A percentile compares a stretch with the other conserved stretches of the same genome.
Conservation (phyloP, 1,140 invertebrate species). For the Eumeta japonica region DNA sequence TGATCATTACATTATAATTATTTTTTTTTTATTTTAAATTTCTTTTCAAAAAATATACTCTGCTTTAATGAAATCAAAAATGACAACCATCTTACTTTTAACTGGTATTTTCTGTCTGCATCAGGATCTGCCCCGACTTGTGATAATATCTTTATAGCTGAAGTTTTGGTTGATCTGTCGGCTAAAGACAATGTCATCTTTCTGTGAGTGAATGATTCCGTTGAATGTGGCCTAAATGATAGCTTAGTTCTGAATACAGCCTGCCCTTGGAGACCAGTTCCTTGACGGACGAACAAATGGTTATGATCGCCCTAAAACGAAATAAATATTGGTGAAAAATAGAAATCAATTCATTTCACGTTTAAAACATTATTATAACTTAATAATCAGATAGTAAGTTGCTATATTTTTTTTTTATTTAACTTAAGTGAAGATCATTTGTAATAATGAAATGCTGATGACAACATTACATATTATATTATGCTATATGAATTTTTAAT, state of each 20-base stretch:
- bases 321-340: not conserved
- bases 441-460: too few relatives aligned
- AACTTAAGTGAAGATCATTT: not conserved
- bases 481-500: too few relatives aligned
- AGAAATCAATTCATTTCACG: not conserved
- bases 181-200: constrained; percentile 98
- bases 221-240: constrained; percentile 95
- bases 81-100: constrained; percentile 77
- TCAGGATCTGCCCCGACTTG: constrained; percentile 94
- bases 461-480: too few relatives aligned
- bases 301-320: constrained; percentile 84
- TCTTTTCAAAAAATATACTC: too few relatives aligned
- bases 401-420: not conserved
- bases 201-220: constrained; percentile 96
- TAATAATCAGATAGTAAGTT: not conserved
- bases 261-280: constrained; percentile 96
- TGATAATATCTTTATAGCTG: constrained; percentile 94
- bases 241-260: constrained; percentile 95
- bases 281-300: constrained; percentile 94
- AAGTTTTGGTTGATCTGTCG: constrained; percentile 93
- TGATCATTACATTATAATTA: too few relatives aligned
- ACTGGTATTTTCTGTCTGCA: constrained; percentile 83
- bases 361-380: not conserved
- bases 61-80: too few relatives aligned
- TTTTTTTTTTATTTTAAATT: too few relatives aligned